Conservation (phyloP, 2,113 vertebrate species). For the Zosterops lateralis region DNA sequence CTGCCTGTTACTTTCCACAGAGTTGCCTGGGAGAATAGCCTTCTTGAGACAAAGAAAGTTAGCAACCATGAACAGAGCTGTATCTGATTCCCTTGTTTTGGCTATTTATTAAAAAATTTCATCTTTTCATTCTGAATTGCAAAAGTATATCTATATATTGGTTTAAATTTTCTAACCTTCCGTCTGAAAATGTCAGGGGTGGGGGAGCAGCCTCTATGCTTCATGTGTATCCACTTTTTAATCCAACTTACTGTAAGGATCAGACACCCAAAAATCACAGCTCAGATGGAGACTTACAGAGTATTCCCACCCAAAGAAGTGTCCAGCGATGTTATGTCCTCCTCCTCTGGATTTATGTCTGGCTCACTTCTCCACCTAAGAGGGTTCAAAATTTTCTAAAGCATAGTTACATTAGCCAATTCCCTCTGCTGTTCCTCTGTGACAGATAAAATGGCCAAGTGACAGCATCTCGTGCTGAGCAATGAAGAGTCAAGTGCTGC, state of each 20-base stretch:
- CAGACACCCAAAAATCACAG: neutral
- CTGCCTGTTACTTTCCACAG: neutral
- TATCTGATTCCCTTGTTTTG: neutral
- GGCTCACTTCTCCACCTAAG: neutral
- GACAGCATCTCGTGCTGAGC: neutral
- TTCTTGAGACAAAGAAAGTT: neutral
- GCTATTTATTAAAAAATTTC: neutral
- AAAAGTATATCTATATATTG: rapidly evolving
- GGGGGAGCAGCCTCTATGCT: neutral
- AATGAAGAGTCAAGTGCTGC: neutral
- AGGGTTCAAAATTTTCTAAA: neutral
- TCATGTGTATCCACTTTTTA: neutral
- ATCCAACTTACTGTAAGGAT: neutral
- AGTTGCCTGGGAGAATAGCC: neutral
- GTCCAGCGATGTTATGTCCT: neutral
- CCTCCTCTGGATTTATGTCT: neutral
- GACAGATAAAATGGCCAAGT: neutral
- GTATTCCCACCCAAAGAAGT: neutral
- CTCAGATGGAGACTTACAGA: neutral
- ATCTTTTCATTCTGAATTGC: neutral
- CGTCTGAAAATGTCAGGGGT: neutral
- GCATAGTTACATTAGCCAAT: neutral
- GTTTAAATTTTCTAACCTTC: neutral
- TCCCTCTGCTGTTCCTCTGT: neutral
- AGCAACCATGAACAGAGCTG: neutral